phyloP scores from a whole-genome alignment of 2,888 invertebrate species.

The Pyrrhosoma nymphula region DNA sequence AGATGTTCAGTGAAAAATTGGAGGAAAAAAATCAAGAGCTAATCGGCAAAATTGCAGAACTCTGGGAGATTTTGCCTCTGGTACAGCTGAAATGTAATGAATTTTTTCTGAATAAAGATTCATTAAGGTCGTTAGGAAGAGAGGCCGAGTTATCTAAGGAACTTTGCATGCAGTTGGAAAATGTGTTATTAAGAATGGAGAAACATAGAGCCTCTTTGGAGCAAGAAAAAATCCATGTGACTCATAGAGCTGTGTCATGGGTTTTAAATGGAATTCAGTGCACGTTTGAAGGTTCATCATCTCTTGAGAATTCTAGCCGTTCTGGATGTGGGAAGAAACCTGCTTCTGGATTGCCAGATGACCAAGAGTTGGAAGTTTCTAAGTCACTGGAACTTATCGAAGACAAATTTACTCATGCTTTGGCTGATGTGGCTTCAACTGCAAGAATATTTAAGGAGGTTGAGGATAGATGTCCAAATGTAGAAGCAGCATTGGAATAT shows the following conservation, averaged over 20 bases:
- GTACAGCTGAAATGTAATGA: slow-evolving; percentile 31
- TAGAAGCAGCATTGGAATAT: slow-evolving; percentile 37
- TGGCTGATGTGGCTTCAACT: slow-evolving; percentile 21
- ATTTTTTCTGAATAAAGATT: neutral
- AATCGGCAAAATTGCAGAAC: neutral
- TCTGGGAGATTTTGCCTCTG: neutral
- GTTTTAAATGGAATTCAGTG: slow-evolving; percentile 14
- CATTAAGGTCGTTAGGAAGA: neutral
- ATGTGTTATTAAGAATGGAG: slow-evolving; percentile 23
- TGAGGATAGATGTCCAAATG: slow-evolving; percentile 14
- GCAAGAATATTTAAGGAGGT: slow-evolving; percentile 6
- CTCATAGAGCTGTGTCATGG: slow-evolving; percentile 33
- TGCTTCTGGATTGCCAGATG: neutral
- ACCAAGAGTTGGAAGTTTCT: neutral
- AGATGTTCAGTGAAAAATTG: neutral
- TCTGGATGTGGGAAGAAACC: neutral
- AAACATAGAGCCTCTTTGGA: slow-evolving; percentile 32
- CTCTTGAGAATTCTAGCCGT: neutral
- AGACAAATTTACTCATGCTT: neutral
- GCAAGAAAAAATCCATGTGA: slow-evolving; percentile 18
- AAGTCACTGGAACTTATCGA: neutral
- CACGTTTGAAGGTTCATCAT: neutral
- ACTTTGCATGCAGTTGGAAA: neutral
- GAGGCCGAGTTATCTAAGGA: neutral
- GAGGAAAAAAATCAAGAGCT: neutral